These are phyloP conservation scores for Trachelus stipa DNA, from an alignment of 2,888 invertebrate genomes.

Conservation along the genomic window DNA sequence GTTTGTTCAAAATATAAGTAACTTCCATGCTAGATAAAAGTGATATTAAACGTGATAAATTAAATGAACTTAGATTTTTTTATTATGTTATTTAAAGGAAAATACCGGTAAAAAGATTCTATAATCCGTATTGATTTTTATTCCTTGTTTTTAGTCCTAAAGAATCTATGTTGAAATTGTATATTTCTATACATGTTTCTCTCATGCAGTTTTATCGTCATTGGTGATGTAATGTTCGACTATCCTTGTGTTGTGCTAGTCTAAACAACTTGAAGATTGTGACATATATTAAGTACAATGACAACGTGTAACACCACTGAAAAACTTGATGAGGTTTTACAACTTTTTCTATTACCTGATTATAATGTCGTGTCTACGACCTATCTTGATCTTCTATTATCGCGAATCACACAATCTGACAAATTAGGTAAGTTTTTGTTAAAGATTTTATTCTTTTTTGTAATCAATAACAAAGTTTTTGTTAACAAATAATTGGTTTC, in stretches of 20 bases:
- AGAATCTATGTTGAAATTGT: background rate
- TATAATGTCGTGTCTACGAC: constrained; percentile 68
- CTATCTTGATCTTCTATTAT: constrained; percentile 59
- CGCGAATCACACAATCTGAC: constrained; percentile 46
- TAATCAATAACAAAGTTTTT: no score
- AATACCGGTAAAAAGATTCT: background rate
- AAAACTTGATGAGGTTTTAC: constrained; percentile 65
- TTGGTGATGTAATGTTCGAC: background rate
- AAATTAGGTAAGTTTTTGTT: constrained; percentile 39
- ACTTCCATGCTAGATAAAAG: background rate
- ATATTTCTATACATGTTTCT: background rate
- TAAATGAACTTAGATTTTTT: background rate
- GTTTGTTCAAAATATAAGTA: background rate
- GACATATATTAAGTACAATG: background rate
- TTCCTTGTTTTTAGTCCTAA: background rate
- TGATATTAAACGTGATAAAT: background rate
- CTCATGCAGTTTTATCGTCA: background rate
- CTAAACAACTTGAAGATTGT: background rate
- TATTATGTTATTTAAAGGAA: background rate
- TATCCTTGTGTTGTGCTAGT: background rate
- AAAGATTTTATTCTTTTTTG: constrained; percentile 18
- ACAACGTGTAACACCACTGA: background rate
- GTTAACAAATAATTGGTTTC: background rate
- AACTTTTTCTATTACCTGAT: constrained; percentile 71
- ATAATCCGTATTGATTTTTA: background rate